phyloP scores from a whole-genome alignment of 64 coral and sea anemone species.

The Pocillopora verrucosa region DNA sequence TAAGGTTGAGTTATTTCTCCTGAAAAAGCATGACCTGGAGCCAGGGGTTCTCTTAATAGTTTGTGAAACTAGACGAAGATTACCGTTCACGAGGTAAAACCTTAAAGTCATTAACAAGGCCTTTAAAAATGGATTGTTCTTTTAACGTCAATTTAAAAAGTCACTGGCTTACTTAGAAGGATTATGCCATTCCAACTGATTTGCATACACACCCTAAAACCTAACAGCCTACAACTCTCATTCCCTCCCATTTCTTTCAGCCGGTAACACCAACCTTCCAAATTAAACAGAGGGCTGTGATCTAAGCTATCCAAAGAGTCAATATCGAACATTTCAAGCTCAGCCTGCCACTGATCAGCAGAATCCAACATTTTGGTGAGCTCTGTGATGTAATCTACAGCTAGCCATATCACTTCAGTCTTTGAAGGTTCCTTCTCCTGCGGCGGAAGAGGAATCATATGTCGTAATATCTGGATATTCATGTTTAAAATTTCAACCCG shows the following conservation, averaged over 20 bases:
- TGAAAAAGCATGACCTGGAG: too few species aligned
- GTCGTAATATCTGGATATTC: constrained; percentile 67
- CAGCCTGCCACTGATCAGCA: constrained; percentile 15
- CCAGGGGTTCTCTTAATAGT: too few species aligned
- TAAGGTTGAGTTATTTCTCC: too few species aligned
- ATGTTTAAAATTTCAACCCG: constrained; percentile 67
- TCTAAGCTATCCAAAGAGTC: constrained; percentile 39
- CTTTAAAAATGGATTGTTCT: too few species aligned
- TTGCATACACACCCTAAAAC: not conserved
- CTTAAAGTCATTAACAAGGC: too few species aligned
- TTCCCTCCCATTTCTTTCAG: not conserved
- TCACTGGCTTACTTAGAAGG: not conserved
- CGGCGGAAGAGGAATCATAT: constrained; percentile 63
- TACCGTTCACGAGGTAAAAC: too few species aligned
- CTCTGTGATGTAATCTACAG: constrained; percentile 59
- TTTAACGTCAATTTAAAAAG: not conserved
- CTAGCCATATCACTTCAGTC: constrained; percentile 70
- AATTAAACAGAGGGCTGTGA: constrained; percentile 37
- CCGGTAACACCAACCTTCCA: constrained; percentile 4
- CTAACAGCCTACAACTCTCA: not conserved
- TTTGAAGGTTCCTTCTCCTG: constrained; percentile 73
- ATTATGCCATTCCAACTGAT: not conserved
- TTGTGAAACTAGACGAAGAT: too few species aligned
- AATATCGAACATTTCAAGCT: constrained; percentile 30
- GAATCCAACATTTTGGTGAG: constrained; percentile 63